phyloP scores from a whole-genome alignment of 2,797 vertebrate species.

The Peromyscus attwateri region DNA sequence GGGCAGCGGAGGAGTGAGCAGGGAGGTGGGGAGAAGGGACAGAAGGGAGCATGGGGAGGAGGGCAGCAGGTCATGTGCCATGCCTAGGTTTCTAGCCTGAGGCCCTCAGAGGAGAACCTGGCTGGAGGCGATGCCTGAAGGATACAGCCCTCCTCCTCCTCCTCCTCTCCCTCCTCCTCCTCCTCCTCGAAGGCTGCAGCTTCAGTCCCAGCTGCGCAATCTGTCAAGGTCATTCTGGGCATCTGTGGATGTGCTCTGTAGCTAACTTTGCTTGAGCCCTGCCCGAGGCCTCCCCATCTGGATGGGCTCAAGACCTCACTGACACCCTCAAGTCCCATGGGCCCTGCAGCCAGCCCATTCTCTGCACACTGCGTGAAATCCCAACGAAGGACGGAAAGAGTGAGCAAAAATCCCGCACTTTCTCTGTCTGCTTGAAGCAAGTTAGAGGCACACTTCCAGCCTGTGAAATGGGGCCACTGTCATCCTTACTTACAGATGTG shows the following conservation, averaged over 20 bases:
- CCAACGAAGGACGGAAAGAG: neutral
- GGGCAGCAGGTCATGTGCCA: neutral
- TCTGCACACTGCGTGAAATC: neutral
- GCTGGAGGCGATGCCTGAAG: fast-evolving
- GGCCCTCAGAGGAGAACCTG: neutral
- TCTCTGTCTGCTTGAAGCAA: neutral
- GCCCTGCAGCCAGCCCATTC: neutral
- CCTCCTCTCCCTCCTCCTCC: no score
- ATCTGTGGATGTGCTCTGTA: neutral
- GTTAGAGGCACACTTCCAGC: no score
- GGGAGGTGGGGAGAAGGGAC: neutral
- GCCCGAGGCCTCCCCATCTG: neutral
- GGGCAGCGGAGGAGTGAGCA: neutral
- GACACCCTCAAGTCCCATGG: neutral
- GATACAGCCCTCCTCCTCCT: neutral
- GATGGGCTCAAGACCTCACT: neutral
- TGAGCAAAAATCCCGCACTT: no score
- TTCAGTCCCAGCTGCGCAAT: neutral
- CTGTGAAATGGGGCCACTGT: neutral
- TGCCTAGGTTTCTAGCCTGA: neutral
- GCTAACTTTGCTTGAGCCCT: neutral
- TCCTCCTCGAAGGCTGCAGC: neutral
- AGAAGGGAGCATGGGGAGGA: no score
- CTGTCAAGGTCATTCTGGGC: constrained; percentile 13
- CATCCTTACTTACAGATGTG: neutral